Evolutionary conservation across 1,140 invertebrate genomes (phyloP), one percentile per base, ranked within the genome.

Genomic region (Dolichoris vasculosae): DNA sequence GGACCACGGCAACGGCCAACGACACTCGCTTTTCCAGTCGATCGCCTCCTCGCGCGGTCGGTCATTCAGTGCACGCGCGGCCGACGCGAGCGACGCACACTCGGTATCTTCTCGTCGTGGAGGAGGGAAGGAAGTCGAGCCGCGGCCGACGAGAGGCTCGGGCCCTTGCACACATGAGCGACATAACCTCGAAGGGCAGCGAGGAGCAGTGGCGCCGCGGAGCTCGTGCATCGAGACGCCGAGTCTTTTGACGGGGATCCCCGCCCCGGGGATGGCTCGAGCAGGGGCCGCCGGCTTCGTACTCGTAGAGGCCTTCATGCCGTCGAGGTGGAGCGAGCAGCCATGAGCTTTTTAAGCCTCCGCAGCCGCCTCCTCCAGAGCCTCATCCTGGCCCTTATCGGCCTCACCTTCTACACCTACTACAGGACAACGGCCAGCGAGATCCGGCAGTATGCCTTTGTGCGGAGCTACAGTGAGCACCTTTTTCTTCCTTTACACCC

Each of bases 361-460:
- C 92, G 92, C 84, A 93, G 90, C 88, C 90, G 92, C 83, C 71
- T 89, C 84, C 85, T 92, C 30, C 91, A 91, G 87, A 90, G 86
- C 71, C 89, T 93, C 76, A 90, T 93, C 69, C 82, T 93, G 59
- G 91, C 89, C 83, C 87, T 93, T 55, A 83, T 93, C 77, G 86
- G 89, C 55, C 87, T 93, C 26, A 92, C 92, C 38, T 91, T 93
- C 75, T 93, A 92, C 71, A 90, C 91, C 0, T 93, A 93, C 81
- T 93, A 92, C 82, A 90, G 91, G n/a, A 92, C 90, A 11, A 90
- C 92, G 23, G 85, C 88, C 82, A 90, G 90, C 77, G 90, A 93
- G 38, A 86, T 90, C 40, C 89, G 83, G 40, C 91, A 90, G 43
- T 90, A 77, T 67, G 55, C 85, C 9, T 87, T 88, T 73, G 82